A percentile compares a stretch with the other conserved stretches of the same genome.
These are phyloP conservation scores for Platycheirus rosarum DNA, from an alignment of 2,888 invertebrate genomes.

Conservation along the genomic window DNA sequence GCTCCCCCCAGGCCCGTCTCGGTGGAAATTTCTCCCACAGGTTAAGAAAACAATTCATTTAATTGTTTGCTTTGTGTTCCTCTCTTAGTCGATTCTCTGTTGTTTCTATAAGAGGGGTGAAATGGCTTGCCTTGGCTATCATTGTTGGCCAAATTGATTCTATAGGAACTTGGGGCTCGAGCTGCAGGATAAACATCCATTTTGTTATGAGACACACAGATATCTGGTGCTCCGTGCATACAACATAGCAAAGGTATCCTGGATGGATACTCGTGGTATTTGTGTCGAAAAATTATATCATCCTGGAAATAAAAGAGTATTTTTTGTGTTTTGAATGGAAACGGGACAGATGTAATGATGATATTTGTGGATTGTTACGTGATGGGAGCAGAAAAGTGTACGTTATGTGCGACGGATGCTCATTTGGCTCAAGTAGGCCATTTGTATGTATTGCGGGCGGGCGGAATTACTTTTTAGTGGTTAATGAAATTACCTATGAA, in stretches of 20 bases:
- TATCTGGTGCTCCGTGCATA: neutral
- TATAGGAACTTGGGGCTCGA: slow-evolving; percentile 6
- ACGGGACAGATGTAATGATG: slow-evolving; percentile 44
- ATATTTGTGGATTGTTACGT: slow-evolving; percentile 51
- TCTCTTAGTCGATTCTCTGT: slow-evolving; percentile 25
- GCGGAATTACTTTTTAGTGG: slow-evolving; percentile 66
- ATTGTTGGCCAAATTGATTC: slow-evolving; percentile 41
- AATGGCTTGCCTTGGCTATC: slow-evolving; percentile 27
- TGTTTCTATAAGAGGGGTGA: slow-evolving; percentile 17
- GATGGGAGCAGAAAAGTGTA: slow-evolving; percentile 35
- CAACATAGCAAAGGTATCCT: slow-evolving; percentile 10
- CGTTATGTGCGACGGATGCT: slow-evolving; percentile 24
- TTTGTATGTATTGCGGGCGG: slow-evolving; percentile 65
- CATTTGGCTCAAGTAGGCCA: slow-evolving; percentile 63
- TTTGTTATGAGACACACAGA: slow-evolving; percentile 13
- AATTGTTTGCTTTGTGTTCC: slow-evolving; percentile 59
- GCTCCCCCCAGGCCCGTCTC: neutral
- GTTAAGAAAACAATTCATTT: slow-evolving; percentile 64
- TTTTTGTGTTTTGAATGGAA: slow-evolving; percentile 25
- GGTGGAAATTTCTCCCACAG: slow-evolving; percentile 32
- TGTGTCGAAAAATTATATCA: slow-evolving; percentile 49
- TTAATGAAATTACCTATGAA: slow-evolving; percentile 71
- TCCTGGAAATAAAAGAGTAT: slow-evolving; percentile 60
- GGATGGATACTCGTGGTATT: neutral
- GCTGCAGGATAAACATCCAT: slow-evolving; percentile 19